phyloP scores from a whole-genome alignment of 2,888 invertebrate species.

The Thalpophila matura region DNA sequence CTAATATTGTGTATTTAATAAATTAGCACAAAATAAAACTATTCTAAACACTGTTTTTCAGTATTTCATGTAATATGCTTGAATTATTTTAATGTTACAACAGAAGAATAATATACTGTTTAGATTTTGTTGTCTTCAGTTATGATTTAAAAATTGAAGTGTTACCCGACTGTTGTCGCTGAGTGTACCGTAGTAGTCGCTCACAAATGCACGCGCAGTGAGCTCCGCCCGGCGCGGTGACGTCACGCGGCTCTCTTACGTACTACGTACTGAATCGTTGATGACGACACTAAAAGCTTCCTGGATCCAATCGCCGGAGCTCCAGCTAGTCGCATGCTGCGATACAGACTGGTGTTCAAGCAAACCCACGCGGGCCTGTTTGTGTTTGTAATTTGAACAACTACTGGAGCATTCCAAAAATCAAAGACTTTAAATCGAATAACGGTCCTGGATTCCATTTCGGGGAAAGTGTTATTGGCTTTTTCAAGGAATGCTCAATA shows the following conservation, averaged over 20 bases:
- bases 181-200: conserved; percentile 1
- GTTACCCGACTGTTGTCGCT: too few species aligned
- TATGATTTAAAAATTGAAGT: too few species aligned
- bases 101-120: too few species aligned
- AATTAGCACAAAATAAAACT: too few species aligned
- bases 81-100: too few species aligned
- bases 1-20: too few species aligned
- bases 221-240: too few species aligned
- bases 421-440: conserved; percentile 15
- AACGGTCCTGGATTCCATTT: conserved; percentile 17
- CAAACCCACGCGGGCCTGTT: not conserved
- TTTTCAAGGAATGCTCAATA: conserved; percentile 32
- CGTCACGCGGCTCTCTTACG: conserved; percentile 4
- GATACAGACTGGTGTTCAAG: not conserved
- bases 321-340: not conserved
- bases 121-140: too few species aligned
- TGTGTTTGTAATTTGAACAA: not conserved
- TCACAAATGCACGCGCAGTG: not conserved
- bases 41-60: too few species aligned
- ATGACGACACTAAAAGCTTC: conserved; percentile 32
- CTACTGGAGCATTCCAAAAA: conserved; percentile 2
- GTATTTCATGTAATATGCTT: too few species aligned
- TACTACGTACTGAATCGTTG: conserved; percentile 33
- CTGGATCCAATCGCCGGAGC: conserved; percentile 3
- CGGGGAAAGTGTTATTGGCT: conserved; percentile 27